Evolutionary conservation across 1,140 invertebrate genomes (phyloP).

Genomic region (Drosophila erecta): DNA sequence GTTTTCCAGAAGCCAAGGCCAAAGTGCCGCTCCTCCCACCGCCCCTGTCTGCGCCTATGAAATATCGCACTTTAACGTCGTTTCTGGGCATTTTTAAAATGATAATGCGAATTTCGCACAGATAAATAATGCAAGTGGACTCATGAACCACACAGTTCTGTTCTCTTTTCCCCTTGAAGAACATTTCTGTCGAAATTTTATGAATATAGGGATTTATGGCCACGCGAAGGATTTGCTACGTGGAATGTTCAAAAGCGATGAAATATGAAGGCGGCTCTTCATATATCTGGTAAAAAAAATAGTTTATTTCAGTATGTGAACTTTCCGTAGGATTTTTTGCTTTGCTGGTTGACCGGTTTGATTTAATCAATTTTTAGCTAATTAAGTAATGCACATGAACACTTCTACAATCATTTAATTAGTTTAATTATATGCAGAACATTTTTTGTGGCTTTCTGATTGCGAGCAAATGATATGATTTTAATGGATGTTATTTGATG

Average conservation of each 20-base stretch:
- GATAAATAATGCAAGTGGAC: constrained; percentile 63
- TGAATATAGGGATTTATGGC: constrained; percentile 56
- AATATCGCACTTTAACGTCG: constrained; percentile 67
- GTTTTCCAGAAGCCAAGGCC: constrained; percentile 27
- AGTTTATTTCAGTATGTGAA: background rate
- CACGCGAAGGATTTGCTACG: constrained; percentile 54
- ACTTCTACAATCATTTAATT: constrained; percentile 4
- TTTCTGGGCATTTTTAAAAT: constrained; percentile 63
- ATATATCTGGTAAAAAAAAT: constrained; percentile 7
- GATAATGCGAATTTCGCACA: constrained; percentile 54
- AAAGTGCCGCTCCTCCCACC: background rate
- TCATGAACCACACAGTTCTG: constrained; percentile 13
- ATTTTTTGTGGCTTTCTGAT: background rate
- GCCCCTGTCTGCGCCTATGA: constrained; percentile 36
- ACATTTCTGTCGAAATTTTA: constrained; percentile 34
- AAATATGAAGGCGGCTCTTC: constrained; percentile 24
- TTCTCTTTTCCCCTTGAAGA: constrained; percentile 7
- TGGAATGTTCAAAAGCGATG: background rate
- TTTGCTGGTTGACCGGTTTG: background rate
- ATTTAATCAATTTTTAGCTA: background rate
- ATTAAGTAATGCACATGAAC: constrained; percentile 14
- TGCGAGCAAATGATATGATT: background rate
- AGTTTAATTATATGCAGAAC: constrained; percentile 1
- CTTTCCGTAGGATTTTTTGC: background rate
- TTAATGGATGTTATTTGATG: background rate